Conservation (phyloP, 2,888 invertebrate genomes). For the Agonopterix heracliana region DNA sequence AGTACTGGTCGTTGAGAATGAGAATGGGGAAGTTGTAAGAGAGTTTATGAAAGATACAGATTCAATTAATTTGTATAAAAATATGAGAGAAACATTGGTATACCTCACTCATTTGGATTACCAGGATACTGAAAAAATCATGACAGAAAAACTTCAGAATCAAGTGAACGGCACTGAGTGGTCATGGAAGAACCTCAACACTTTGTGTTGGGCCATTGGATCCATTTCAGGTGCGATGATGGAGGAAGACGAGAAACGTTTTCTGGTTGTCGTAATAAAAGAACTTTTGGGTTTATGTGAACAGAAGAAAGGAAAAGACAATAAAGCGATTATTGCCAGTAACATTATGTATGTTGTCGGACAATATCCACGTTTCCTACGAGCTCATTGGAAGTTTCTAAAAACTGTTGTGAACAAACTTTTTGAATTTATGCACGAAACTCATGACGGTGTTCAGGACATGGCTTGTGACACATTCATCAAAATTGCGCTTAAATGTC, state of each 20-base stretch:
- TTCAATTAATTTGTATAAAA: constrained; percentile 99
- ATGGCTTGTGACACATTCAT: constrained; percentile 99
- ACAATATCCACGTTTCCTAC: constrained; percentile 97
- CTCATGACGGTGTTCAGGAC: constrained; percentile 99
- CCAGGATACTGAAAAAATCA: constrained; percentile 97
- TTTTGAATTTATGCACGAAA: constrained; percentile 99
- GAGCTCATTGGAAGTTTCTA: constrained; percentile 99
- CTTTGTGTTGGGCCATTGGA: constrained; percentile 99
- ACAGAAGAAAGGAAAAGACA: constrained; percentile 99
- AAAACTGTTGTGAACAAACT: constrained; percentile 99
- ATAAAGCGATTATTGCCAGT: constrained; percentile 99
- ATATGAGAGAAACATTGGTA: constrained; percentile 98
- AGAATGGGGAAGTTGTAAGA: constrained; percentile 98
- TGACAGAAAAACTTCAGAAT: constrained; percentile 98
- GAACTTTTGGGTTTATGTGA: constrained; percentile 98
- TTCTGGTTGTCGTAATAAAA: constrained; percentile 98
- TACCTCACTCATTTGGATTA: constrained; percentile 99
- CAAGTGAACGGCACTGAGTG: constrained; percentile 99
- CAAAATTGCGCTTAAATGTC: constrained; percentile 98
- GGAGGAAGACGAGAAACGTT: constrained; percentile 99
- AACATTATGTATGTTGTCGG: constrained; percentile 99
- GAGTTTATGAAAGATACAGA: constrained; percentile 99
- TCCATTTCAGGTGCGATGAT: constrained; percentile 99
- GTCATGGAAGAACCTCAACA: constrained; percentile 99
- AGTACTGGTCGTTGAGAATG: constrained; percentile 99